Conservation (phyloP, 2,888 invertebrate genomes). For the Scaptodrosophila latifasciaeformis region DNA sequence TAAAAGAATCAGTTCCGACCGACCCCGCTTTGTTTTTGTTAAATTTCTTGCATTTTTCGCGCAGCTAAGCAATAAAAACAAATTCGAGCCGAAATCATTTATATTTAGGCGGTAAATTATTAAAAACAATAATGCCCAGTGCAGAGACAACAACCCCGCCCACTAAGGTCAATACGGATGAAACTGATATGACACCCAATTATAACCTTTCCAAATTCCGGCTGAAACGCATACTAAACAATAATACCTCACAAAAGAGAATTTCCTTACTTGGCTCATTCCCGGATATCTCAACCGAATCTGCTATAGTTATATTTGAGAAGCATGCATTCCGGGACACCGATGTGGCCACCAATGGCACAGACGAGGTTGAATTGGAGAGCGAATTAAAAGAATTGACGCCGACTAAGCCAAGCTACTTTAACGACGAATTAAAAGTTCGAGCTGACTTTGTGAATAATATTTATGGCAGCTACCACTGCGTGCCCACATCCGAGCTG, state of each 20-base stretch:
- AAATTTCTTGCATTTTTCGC: too few relatives aligned
- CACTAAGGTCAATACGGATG: too few relatives aligned
- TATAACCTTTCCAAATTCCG: constrained; percentile 81
- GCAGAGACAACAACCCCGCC: too few relatives aligned
- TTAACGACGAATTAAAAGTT: constrained; percentile 79
- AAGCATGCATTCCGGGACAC: constrained; percentile 84
- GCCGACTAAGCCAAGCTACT: constrained; percentile 74
- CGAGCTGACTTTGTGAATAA: constrained; percentile 85
- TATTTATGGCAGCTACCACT: constrained; percentile 88
- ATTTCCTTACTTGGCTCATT: constrained; percentile 81
- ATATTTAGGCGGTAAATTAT: too few relatives aligned
- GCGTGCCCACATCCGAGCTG: constrained; percentile 78
- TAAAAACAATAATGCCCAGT: too few relatives aligned
- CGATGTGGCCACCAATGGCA: constrained; percentile 56
- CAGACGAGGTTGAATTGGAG: too few relatives aligned
- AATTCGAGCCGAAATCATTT: too few relatives aligned
- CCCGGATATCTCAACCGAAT: constrained; percentile 76
- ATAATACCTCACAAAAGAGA: constrained; percentile 84
- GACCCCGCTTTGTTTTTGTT: too few relatives aligned
- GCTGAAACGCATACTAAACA: constrained; percentile 81
- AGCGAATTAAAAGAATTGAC: too few relatives aligned
- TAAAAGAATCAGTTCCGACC: too few relatives aligned
- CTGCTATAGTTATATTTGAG: constrained; percentile 86
- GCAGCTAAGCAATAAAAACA: too few relatives aligned
- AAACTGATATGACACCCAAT: too few relatives aligned